Conservation (phyloP, 1,140 invertebrate genomes). For the Holotrichia oblita region DNA sequence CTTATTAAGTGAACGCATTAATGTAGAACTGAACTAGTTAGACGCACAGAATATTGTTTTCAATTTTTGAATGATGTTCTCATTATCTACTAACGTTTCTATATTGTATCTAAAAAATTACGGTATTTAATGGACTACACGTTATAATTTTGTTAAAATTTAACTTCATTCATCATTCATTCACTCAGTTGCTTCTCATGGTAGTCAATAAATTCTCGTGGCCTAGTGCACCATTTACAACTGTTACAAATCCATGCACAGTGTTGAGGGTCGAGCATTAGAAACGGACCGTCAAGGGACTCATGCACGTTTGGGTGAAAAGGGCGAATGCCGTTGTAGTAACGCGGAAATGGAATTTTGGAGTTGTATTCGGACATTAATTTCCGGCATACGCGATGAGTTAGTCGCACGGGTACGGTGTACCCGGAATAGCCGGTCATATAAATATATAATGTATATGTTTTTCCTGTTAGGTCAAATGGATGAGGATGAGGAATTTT, state of each 20-base stretch:
- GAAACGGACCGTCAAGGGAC: not conserved
- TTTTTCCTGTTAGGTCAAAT: conserved; percentile 13
- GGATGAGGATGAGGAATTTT: not conserved
- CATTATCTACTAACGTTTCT: too few relatives aligned
- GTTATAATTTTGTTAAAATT: not conserved
- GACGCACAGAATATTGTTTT: too few relatives aligned
- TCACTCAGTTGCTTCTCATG: not conserved
- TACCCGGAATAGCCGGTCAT: not conserved
- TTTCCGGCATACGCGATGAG: conserved; percentile 41
- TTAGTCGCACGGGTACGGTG: not conserved
- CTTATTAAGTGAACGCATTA: too few relatives aligned
- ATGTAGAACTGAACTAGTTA: too few relatives aligned
- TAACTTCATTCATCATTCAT: not conserved
- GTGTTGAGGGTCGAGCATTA: not conserved
- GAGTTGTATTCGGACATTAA: conserved; percentile 47
- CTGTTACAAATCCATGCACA: not conserved
- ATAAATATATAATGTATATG: conserved; percentile 10
- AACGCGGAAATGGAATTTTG: conserved; percentile 47
- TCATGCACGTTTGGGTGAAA: not conserved
- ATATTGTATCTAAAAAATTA: too few relatives aligned
- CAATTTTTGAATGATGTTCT: too few relatives aligned
- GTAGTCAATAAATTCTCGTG: not conserved
- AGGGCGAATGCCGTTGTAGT: not conserved
- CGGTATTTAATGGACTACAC: too few relatives aligned
- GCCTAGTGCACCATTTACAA: not conserved